These are phyloP conservation scores for Lasius fuliginosus DNA, from an alignment of 2,888 invertebrate species.

Conservation along the genomic window DNA sequence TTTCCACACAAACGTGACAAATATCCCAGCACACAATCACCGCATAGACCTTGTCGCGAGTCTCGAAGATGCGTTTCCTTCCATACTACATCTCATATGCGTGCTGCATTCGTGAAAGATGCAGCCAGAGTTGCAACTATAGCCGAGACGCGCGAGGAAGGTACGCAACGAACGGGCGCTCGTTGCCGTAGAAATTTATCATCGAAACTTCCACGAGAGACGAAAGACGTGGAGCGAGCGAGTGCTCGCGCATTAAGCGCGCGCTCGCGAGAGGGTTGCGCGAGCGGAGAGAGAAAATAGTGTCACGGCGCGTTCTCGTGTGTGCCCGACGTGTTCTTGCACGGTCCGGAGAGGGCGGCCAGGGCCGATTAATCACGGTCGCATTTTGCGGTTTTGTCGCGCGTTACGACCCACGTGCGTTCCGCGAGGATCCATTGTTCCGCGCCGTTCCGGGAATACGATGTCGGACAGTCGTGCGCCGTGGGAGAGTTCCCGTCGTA, in stretches of 20 bases:
- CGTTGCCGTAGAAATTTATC: slow-evolving; percentile 59
- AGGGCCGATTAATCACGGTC: slow-evolving; percentile 79
- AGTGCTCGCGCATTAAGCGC: slow-evolving; percentile 30
- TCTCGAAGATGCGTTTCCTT: background rate
- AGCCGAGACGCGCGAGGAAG: background rate
- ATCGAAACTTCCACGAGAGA: slow-evolving; percentile 54
- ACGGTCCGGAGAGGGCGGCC: slow-evolving; percentile 61
- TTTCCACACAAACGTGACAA: background rate
- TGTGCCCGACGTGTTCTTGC: slow-evolving; percentile 47
- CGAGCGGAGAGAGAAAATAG: slow-evolving; percentile 34
- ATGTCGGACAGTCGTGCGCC: slow-evolving; percentile 73
- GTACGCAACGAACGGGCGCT: slow-evolving; percentile 20
- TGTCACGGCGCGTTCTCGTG: slow-evolving; percentile 52
- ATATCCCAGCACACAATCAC: background rate
- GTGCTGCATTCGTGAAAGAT: background rate
- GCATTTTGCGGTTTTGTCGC: slow-evolving; percentile 80
- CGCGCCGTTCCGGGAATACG: slow-evolving; percentile 79
- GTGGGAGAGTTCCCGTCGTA: slow-evolving; percentile 75
- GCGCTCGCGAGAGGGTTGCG: slow-evolving; percentile 28
- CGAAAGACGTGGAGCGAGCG: slow-evolving; percentile 33
- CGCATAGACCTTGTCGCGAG: background rate
- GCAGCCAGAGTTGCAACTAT: background rate
- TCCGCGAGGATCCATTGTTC: slow-evolving; percentile 77
- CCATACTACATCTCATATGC: background rate
- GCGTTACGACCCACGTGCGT: slow-evolving; percentile 77